Evolutionary conservation across 2,888 invertebrate species (phyloP).

Genomic region (Salticus scenicus): DNA sequence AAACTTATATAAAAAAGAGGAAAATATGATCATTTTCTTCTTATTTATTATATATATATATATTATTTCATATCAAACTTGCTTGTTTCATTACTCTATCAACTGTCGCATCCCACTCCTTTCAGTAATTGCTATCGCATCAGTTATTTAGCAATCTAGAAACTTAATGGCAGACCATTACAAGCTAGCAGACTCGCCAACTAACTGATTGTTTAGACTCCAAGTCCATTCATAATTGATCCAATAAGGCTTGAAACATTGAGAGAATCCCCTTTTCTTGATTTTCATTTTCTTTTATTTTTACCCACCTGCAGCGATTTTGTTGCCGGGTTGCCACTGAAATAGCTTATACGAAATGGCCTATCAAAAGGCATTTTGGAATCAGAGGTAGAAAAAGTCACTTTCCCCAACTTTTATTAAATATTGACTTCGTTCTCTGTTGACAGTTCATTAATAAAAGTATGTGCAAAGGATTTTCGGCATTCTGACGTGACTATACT

Average conservation of each 20-base stretch:
- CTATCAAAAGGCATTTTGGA: constrained; percentile 58
- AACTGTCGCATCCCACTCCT: background rate
- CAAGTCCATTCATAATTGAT: constrained; percentile 66
- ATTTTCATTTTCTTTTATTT: constrained; percentile 54
- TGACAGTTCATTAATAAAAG: background rate
- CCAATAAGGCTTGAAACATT: constrained; percentile 48
- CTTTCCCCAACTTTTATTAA: too few species aligned
- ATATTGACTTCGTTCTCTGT: constrained; percentile 49
- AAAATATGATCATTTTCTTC: too few species aligned
- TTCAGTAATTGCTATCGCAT: constrained; percentile 10
- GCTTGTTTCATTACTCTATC: background rate
- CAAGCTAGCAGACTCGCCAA: constrained; percentile 58
- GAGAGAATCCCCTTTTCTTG: constrained; percentile 36
- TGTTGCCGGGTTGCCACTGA: constrained; percentile 62
- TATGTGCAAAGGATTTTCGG: background rate
- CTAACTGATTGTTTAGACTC: constrained; percentile 68
- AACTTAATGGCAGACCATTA: constrained; percentile 64
- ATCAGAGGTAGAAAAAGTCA: constrained; percentile 24
- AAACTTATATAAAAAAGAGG: too few species aligned
- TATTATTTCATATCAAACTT: background rate
- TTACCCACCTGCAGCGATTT: constrained; percentile 37
- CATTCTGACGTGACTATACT: too few species aligned
- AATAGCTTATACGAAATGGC: constrained; percentile 54
- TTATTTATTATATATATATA: too few species aligned
- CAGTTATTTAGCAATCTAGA: constrained; percentile 58